Conservation (phyloP, 2,113 vertebrate species). For the Astur gentilis region DNA sequence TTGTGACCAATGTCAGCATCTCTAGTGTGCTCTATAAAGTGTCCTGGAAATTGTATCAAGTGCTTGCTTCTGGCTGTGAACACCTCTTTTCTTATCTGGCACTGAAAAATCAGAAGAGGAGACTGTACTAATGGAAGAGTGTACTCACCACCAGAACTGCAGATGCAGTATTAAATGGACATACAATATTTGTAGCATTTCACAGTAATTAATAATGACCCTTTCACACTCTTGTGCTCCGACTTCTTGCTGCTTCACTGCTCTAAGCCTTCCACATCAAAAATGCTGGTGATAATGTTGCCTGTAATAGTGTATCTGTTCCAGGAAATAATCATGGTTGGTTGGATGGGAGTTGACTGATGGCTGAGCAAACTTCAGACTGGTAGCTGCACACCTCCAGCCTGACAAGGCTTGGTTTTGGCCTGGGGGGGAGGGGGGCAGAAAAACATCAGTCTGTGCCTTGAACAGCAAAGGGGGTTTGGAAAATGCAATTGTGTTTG, state of each 20-base stretch:
- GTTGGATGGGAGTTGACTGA: background rate
- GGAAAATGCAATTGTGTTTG: background rate
- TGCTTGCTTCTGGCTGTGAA: background rate
- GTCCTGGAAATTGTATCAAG: background rate
- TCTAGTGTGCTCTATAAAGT: background rate
- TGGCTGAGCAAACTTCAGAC: background rate
- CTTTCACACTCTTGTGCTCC: background rate
- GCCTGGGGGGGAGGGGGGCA: background rate
- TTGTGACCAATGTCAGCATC: background rate
- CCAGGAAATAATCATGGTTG: background rate
- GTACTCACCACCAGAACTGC: background rate
- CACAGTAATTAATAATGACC: background rate
- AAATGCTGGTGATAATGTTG: background rate
- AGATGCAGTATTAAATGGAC: background rate
- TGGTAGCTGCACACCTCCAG: background rate
- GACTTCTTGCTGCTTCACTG: background rate
- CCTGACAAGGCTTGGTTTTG: background rate
- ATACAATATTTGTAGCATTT: background rate
- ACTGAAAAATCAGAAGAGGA: background rate
- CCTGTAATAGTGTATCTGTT: background rate
- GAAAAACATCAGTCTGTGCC: background rate
- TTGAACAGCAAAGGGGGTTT: background rate
- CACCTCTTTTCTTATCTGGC: background rate
- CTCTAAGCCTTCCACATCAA: background rate
- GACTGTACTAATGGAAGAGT: background rate